Base-by-base conservation (phyloP, 1,140 invertebrate species). In the Maconellicoccus hirsutus region DNA sequence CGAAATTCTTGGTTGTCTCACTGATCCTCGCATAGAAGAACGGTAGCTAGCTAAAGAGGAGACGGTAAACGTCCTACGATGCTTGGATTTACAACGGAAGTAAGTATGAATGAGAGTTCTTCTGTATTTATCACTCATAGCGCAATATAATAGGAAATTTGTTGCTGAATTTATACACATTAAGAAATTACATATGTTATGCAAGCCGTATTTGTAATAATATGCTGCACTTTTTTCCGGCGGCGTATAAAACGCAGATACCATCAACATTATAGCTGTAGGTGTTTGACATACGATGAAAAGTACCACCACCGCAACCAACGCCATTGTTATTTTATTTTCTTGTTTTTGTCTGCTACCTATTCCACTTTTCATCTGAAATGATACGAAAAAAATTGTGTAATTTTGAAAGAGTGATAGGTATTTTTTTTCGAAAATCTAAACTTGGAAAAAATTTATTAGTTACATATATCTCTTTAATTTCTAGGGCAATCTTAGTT, bases 61-160 rank as follows among this genome's bases (percentile, higher is more conserved):
- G 3, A 66, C 61, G 8, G 61, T 66, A 16, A 66, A 66, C 10
- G 22, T 23, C 25, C 61, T 66, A 69, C 70, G 72, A 22, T 70
- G 72, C 19, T 38, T 70, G 2, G 73, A 72, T n/a, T 74, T 76
- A 71, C 81, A 83, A n/a, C 79, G 79, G 39, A 84, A 85, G 76
- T 90, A 86, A 1, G 89, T 81, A 33, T 82, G 77, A 59, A 85
- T 79, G 73, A 92, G 86, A 4, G 89, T 91, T 72, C 84, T 84
- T 26, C 89, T 81, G 80, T 90, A 92, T 75, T 87, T 87, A 76
- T 87, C 86, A 73, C 87, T 89, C 75, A 92, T 83, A 25, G 86
- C 85, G 72, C 88, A 90, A 78, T 92, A 92, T 38, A 92, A 79
- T 69, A 92, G 80, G 79, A 92, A 91, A 79, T 91, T 91, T 1